phyloP scores from a whole-genome alignment of 2,797 vertebrate genomes.

The Gymnopithys bicolor region DNA sequence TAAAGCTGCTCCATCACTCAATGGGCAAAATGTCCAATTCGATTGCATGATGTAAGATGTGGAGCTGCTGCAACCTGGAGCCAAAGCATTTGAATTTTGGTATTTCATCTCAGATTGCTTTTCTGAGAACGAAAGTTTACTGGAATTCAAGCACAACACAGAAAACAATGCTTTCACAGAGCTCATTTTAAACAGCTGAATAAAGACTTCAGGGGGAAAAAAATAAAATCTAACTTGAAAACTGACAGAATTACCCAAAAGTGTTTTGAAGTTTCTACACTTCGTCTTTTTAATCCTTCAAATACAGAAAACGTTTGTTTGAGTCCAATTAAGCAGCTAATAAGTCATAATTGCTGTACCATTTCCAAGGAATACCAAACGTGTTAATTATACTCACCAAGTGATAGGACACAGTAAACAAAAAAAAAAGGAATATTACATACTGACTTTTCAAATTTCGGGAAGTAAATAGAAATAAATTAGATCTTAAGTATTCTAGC shows the following conservation, averaged over 20 bases:
- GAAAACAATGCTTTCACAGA: not conserved
- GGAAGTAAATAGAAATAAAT: not conserved
- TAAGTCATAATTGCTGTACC: not conserved
- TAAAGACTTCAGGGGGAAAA: not conserved
- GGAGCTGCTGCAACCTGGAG: not conserved
- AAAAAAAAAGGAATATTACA: not conserved
- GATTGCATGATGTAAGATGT: fast-evolving
- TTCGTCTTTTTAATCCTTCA: not conserved
- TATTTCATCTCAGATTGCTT: not conserved
- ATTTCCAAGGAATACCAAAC: not conserved
- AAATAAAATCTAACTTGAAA: not conserved
- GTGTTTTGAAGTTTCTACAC: not conserved
- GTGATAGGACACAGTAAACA: not conserved
- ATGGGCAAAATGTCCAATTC: not conserved
- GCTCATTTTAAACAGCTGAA: not conserved
- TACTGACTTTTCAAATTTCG: not conserved
- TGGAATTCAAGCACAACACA: not conserved
- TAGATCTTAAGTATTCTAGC: not conserved
- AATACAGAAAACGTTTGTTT: not conserved
- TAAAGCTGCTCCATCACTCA: not conserved
- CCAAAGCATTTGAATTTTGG: not conserved
- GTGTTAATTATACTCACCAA: not conserved
- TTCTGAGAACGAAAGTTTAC: not conserved
- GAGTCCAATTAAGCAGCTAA: not conserved
- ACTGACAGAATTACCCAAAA: not conserved